Conservation (phyloP, 2,888 invertebrate genomes). For the Drosophila birchii region DNA sequence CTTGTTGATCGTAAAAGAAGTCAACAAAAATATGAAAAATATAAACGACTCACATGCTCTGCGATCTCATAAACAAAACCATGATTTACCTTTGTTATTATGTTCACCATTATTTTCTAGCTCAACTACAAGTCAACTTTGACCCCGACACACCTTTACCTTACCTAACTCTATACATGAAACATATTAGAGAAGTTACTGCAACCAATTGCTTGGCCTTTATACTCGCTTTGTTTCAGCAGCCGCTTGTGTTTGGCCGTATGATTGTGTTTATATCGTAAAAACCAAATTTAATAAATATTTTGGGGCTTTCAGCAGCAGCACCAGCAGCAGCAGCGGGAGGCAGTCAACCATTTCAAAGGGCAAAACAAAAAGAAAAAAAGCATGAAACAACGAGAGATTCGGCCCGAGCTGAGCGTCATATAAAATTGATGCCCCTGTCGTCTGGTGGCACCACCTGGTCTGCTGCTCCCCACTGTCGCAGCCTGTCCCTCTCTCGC, state of each 20-base stretch:
- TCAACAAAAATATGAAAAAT: neutral
- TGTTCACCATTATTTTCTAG: neutral
- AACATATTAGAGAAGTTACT: conserved; percentile 41
- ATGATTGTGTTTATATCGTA: conserved; percentile 52
- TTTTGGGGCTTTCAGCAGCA: conserved; percentile 52
- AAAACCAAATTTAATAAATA: conserved; percentile 74
- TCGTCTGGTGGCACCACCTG: conserved; percentile 59
- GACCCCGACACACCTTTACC: neutral
- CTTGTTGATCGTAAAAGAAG: no score
- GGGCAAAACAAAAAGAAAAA: conserved; percentile 25
- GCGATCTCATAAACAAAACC: neutral
- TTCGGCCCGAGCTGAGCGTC: conserved; percentile 41
- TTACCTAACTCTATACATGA: conserved; percentile 1
- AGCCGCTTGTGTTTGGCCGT: conserved; percentile 29
- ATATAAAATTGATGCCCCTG: conserved; percentile 73
- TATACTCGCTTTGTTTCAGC: conserved; percentile 20
- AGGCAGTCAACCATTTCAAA: conserved; percentile 44
- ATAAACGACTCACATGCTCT: neutral
- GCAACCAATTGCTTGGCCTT: conserved; percentile 63
- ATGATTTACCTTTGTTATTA: neutral
- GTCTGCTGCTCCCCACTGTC: conserved; percentile 23
- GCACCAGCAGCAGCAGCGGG: conserved; percentile 17
- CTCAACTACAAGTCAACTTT: neutral
- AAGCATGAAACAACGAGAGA: conserved; percentile 30
- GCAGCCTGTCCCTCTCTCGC: conserved; percentile 7